Base-by-base conservation (phyloP, 2,888 invertebrate species). In the Monoplex corrugatus region DNA sequence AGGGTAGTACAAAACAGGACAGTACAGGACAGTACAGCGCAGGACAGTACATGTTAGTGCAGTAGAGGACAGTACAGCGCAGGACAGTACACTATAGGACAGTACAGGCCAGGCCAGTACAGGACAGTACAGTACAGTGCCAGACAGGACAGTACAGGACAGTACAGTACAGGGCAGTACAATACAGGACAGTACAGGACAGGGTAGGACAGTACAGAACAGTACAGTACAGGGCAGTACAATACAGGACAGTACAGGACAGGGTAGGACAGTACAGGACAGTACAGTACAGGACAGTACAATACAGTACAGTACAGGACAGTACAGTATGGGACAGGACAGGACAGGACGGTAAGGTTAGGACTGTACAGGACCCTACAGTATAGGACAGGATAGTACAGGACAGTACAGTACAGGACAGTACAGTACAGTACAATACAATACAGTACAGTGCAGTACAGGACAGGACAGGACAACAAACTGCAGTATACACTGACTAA, bases 1-100 rank as follows among this genome's bases (percentile, higher is more conserved):
- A 75, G 72, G 6, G 35, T 10, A 75, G 72, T 10, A 75, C 72
- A 75, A 35, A 6, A 75, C 72, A 75, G 72, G 32, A 35, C 35
- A 63, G 23, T 16, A 63, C 63, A 75, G 72, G 72, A 75, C 72
- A 75, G 72, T 16, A 75, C 72, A 75, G 72, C 32, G 35, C 32
- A 75, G 72, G 32, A 75, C 72, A 75, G 72, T 8, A 75, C 72
- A 75, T 32, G 3, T 32, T 35, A 75, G 72, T 32, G 35, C 72
- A 75, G 72, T 35, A 75, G 32, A 75, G 35, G 2, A 75, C 6
- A 75, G 72, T 32, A 75, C 72, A 75, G 72, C 32, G 35, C 32
- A 75, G 72, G 32, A 75, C 72, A 75, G 72, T 35, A 75, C 72
- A 75, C 32, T 35, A 75, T 35, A 75, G 72, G 32, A 75, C 72